A percentile compares a stretch with the other conserved stretches of the same genome.
Conservation (phyloP, 1,140 invertebrate genomes). For the Thalassaphorura encarpata region DNA sequence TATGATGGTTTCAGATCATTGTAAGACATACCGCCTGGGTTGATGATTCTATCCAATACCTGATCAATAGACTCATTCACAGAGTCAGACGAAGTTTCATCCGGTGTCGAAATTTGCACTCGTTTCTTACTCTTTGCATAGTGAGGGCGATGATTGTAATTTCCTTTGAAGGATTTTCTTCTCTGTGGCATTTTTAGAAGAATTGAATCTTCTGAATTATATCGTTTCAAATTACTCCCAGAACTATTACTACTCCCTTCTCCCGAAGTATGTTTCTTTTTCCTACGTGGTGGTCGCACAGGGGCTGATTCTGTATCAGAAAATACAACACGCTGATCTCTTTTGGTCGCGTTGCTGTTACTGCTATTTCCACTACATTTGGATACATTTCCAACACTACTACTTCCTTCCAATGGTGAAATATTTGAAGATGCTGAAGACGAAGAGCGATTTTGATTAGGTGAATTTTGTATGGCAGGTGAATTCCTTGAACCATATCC, state of each 20-base stretch:
- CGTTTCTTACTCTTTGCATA: constrained; percentile 21
- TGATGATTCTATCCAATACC: constrained; percentile 74
- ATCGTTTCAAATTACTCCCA: constrained; percentile 26
- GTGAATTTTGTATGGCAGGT: constrained; percentile 17
- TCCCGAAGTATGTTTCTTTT: constrained; percentile 18
- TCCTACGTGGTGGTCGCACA: constrained; percentile 24
- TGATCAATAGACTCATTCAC: constrained; percentile 54
- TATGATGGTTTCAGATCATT: constrained; percentile 82
- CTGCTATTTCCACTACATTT: not conserved
- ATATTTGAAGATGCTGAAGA: constrained; percentile 35
- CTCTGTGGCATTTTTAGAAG: constrained; percentile 25
- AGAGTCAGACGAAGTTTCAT: constrained; percentile 15
- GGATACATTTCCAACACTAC: not conserved
- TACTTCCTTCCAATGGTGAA: constrained; percentile 61
- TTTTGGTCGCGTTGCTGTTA: not conserved
- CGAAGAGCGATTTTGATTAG: constrained; percentile 21
- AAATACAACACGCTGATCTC: constrained; percentile 22
- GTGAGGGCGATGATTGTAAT: constrained; percentile 21
- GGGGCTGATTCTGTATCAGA: constrained; percentile 28
- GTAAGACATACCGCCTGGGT: constrained; percentile 82
- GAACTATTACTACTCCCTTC: not conserved
- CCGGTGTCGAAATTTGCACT: constrained; percentile 29
- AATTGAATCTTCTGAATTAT: constrained; percentile 30
- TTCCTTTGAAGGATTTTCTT: constrained; percentile 17
- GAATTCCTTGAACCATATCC: constrained; percentile 27